A percentile compares a stretch with the other conserved stretches of the same genome.
phyloP scores from a whole-genome alignment of 2,113 vertebrate species.

The Ptychochromis oligacanthus region DNA sequence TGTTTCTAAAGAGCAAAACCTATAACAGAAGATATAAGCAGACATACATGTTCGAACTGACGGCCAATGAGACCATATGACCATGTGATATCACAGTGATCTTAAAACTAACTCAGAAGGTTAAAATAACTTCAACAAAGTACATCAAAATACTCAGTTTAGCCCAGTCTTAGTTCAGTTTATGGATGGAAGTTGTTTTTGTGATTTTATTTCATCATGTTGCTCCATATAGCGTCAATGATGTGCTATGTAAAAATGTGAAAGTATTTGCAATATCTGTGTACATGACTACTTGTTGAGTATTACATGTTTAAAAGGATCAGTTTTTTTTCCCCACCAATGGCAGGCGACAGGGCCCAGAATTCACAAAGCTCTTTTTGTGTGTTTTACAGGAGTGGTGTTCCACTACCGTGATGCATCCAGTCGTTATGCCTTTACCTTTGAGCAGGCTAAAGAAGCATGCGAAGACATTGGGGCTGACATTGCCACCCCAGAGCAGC shows the following conservation, averaged over 20 bases:
- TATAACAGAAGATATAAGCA: no score
- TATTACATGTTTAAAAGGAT: background rate
- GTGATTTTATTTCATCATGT: background rate
- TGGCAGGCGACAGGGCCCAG: no score
- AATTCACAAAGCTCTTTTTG: background rate
- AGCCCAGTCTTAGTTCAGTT: background rate
- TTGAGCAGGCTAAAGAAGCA: slow-evolving; percentile 82
- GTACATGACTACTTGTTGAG: background rate
- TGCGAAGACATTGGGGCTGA: slow-evolving; percentile 86
- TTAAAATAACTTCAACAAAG: background rate
- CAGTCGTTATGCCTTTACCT: slow-evolving; percentile 89
- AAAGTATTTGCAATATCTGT: background rate
- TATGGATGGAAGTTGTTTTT: background rate
- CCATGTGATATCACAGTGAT: background rate
- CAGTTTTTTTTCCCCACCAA: no score
- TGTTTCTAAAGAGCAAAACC: background rate
- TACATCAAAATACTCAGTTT: no score
- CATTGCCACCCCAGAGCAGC: slow-evolving; percentile 91
- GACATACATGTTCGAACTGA: background rate
- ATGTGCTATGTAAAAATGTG: background rate
- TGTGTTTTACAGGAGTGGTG: slow-evolving; percentile 86
- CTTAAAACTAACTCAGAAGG: background rate
- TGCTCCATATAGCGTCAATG: background rate
- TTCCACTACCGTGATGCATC: slow-evolving; percentile 92
- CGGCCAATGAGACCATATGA: background rate